phyloP scores from a whole-genome alignment of 2,113 vertebrate species.

The Spizaetus ornatus region DNA sequence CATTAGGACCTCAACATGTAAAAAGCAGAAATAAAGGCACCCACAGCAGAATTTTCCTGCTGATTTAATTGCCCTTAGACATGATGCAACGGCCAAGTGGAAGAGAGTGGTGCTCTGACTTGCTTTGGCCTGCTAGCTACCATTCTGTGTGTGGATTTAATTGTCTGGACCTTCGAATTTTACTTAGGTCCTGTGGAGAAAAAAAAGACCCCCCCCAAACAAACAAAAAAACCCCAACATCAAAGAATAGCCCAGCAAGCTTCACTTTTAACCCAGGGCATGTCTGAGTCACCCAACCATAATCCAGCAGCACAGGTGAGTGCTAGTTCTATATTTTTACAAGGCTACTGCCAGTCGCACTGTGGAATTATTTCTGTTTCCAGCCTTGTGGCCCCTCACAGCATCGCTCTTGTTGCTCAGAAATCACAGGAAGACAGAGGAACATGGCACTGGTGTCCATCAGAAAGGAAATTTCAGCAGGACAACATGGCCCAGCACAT shows the following conservation, averaged over 20 bases:
- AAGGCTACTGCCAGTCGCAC: neutral
- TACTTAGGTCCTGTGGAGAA: neutral
- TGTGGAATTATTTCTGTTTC: neutral
- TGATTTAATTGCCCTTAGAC: neutral
- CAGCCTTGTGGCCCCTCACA: neutral
- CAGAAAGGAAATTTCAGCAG: neutral
- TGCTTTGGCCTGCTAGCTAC: neutral
- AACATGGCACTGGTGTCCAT: neutral
- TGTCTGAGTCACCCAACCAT: neutral
- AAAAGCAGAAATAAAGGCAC: neutral
- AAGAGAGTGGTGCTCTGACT: neutral
- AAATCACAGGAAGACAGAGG: neutral
- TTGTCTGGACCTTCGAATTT: neutral
- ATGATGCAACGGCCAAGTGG: neutral
- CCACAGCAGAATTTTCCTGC: neutral
- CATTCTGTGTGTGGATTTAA: neutral
- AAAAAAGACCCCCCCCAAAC: neutral
- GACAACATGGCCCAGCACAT: neutral
- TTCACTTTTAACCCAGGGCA: neutral
- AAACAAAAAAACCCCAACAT: fast-evolving
- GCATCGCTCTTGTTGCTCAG: neutral
- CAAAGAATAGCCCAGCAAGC: neutral
- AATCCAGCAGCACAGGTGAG: neutral
- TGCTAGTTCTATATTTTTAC: neutral
- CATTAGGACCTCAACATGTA: neutral